Percentiles rank a stretch among this genome's conserved stretches.
Conservation (phyloP, 2,888 invertebrate species). For the Piscicola geometra region DNA sequence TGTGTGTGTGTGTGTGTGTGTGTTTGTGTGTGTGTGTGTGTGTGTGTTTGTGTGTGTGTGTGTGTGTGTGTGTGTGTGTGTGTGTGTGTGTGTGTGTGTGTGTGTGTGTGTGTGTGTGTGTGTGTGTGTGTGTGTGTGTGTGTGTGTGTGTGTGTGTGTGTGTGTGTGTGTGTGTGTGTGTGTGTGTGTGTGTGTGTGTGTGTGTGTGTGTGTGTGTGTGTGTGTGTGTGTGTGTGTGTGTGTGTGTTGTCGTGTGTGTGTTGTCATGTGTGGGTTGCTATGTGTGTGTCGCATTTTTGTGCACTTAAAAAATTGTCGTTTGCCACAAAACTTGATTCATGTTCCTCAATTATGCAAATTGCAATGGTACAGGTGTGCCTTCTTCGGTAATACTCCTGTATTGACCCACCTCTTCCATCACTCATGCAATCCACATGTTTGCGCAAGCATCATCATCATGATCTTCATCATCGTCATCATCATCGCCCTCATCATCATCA, state of each 20-base stretch:
- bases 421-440: too few relatives aligned
- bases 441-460: slow-evolving; percentile 13
- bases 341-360: too few relatives aligned
- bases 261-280: too few relatives aligned
- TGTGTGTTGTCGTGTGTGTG: too few relatives aligned
- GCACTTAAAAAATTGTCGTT: too few relatives aligned
- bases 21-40: slow-evolving; percentile 16
- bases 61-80: slow-evolving; percentile 14
- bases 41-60: slow-evolving; percentile 7
- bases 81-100: slow-evolving; percentile 11
- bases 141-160: slow-evolving; percentile 22
- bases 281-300: too few relatives aligned
- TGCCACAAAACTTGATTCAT: too few relatives aligned
- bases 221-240: too few relatives aligned
- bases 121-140: slow-evolving; percentile 16
- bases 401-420: too few relatives aligned
- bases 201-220: too few relatives aligned
- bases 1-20: background rate
- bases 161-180: slow-evolving; percentile 16
- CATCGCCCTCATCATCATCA: slow-evolving; percentile 32
- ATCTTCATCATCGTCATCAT: slow-evolving; percentile 23
- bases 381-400: too few relatives aligned
- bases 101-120: slow-evolving; percentile 22
- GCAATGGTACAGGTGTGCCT: too few relatives aligned
- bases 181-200: background rate